Conservation (phyloP, 53 echinoderm and acorn worm species). For the Temnopleurus reevesii region DNA sequence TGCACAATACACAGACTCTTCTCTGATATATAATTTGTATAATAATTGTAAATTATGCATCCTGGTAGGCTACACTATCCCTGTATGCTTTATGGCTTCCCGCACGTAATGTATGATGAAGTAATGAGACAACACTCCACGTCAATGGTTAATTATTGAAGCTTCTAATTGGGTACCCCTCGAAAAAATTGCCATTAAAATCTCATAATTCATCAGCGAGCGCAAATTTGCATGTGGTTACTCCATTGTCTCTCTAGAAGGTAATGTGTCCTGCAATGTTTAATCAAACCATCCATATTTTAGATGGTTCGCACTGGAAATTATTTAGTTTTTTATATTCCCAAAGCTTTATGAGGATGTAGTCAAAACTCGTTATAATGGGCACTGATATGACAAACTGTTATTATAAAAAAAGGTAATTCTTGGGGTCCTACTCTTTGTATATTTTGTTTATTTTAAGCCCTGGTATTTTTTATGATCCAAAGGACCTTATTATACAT, state of each 20-base stretch:
- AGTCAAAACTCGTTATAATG: too few relatives aligned
- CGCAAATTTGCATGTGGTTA: conserved; percentile 4
- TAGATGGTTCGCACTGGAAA: too few relatives aligned
- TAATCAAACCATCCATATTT: not conserved
- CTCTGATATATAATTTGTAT: too few relatives aligned
- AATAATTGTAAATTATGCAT: conserved; percentile 19
- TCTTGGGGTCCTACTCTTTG: too few relatives aligned
- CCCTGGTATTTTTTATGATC: too few relatives aligned
- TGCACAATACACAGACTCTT: too few relatives aligned
- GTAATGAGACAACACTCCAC: not conserved
- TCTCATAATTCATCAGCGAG: not conserved
- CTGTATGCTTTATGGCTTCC: not conserved
- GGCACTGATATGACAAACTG: too few relatives aligned
- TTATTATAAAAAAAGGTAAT: too few relatives aligned
- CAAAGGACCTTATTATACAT: too few relatives aligned
- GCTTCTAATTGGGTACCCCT: conserved; percentile 8
- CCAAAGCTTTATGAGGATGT: too few relatives aligned
- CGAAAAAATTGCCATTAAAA: conserved; percentile 27
- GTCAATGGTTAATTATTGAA: conserved; percentile 12
- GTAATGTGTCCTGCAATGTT: not conserved
- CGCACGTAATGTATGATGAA: not conserved
- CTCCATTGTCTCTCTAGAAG: not conserved
- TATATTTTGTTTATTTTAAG: too few relatives aligned
- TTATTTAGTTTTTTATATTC: too few relatives aligned
- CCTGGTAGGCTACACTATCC: not conserved